These are phyloP conservation scores for Caradrina clavipalpis DNA, from an alignment of 2,888 invertebrate species.

Conservation along the genomic window DNA sequence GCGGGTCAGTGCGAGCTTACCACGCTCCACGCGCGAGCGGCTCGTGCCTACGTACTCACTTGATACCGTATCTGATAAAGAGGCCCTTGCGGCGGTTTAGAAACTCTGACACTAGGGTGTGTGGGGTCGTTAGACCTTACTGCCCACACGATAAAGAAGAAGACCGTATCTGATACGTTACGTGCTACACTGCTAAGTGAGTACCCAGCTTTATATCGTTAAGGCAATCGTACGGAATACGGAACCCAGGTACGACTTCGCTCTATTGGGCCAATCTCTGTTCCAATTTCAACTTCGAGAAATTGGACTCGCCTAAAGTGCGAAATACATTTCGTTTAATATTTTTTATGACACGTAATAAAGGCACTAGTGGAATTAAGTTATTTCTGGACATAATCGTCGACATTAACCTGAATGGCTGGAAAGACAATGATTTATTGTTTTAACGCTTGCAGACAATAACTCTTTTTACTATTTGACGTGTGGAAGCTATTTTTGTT, in stretches of 20 bases:
- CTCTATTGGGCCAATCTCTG: conserved; percentile 24
- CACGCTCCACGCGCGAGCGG: no score
- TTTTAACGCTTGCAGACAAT: conserved; percentile 15
- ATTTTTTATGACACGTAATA: conserved; percentile 23
- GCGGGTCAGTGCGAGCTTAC: no score
- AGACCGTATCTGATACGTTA: no score
- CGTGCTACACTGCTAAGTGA: no score
- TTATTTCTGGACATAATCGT: conserved; percentile 43
- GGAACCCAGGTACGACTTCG: conserved; percentile 25
- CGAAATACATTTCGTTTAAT: conserved; percentile 16
- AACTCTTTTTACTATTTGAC: conserved; percentile 9
- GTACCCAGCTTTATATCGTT: no score
- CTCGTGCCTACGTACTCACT: no score
- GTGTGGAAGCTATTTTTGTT: conserved; percentile 6
- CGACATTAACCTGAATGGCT: conserved; percentile 45
- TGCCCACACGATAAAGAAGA: no score
- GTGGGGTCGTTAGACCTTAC: no score
- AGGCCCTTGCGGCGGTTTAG: no score
- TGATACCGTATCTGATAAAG: no score
- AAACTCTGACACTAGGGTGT: no score
- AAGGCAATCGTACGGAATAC: conserved; percentile 35
- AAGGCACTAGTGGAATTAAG: conserved; percentile 20
- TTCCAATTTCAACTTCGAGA: conserved; percentile 37
- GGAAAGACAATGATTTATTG: conserved; percentile 51
- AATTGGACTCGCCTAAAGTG: conserved; percentile 21